Conservation (phyloP, 2,888 invertebrate species). For the Pinctada fucata region DNA sequence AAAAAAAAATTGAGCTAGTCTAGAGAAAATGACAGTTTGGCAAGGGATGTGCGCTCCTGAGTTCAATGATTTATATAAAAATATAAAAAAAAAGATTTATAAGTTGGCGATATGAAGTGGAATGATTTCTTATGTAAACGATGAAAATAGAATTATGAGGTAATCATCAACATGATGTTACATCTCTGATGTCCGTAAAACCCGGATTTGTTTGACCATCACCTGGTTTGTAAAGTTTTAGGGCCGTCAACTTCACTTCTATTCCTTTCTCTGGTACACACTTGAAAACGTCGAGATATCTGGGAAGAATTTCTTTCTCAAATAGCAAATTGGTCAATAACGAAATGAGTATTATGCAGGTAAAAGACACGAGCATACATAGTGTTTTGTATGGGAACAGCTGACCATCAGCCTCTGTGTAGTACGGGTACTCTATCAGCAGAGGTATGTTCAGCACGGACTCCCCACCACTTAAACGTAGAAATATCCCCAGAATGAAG, state of each 20-base stretch:
- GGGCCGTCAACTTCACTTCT: background rate
- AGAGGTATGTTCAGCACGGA: constrained; percentile 66
- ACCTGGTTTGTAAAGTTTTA: background rate
- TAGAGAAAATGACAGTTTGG: no score
- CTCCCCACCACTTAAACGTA: constrained; percentile 75
- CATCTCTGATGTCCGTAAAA: background rate
- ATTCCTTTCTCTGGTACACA: background rate
- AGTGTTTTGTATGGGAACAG: constrained; percentile 97
- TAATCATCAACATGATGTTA: no score
- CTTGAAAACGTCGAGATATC: constrained; percentile 84
- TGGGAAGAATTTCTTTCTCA: constrained; percentile 89
- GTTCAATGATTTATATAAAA: no score
- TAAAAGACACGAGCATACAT: constrained; percentile 87
- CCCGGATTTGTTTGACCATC: background rate
- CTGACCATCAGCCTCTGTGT: constrained; percentile 79
- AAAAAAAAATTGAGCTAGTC: no score
- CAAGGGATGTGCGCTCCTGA: no score
- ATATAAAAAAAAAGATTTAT: no score
- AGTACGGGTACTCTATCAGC: constrained; percentile 73
- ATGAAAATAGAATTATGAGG: no score
- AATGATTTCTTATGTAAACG: no score
- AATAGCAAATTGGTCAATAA: constrained; percentile 85
- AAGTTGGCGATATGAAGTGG: no score
- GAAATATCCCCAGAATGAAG: constrained; percentile 72
- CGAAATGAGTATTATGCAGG: constrained; percentile 67